Evolutionary conservation across 2,888 invertebrate genomes (phyloP).

Genomic region (Rhyacophila evoluta): DNA sequence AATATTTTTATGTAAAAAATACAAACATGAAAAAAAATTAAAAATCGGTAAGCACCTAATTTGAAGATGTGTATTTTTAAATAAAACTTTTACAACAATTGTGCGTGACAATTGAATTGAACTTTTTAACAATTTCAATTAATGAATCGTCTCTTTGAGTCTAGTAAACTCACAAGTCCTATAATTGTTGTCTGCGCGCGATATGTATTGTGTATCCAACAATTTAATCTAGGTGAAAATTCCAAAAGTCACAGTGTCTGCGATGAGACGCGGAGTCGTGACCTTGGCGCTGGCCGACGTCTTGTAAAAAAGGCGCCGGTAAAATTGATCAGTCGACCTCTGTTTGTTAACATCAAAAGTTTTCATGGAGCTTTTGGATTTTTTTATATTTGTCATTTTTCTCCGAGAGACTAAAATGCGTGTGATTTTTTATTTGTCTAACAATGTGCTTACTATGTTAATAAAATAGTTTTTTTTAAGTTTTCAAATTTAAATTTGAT

Average conservation of each 20-base stretch:
- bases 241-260: background rate
- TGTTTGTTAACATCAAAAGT: conserved; percentile 17
- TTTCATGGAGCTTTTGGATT: background rate
- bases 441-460: background rate
- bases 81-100: too few relatives aligned
- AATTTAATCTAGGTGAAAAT: conserved; percentile 14
- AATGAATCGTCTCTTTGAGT: background rate
- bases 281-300: conserved; percentile 1
- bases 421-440: background rate
- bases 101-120: background rate
- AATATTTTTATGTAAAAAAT: too few relatives aligned
- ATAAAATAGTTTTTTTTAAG: background rate
- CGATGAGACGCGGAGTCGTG: background rate
- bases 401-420: background rate
- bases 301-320: background rate
- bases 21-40: too few relatives aligned
- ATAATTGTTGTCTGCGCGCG: conserved; percentile 6
- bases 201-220: conserved; percentile 17
- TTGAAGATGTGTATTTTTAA: too few relatives aligned
- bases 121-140: background rate
- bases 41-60: too few relatives aligned
- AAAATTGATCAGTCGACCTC: conserved; percentile 24
- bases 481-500: background rate
- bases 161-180: background rate
- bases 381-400: background rate